phyloP scores from a whole-genome alignment of 2,888 invertebrate species.

The Diadegma fenestrale region DNA sequence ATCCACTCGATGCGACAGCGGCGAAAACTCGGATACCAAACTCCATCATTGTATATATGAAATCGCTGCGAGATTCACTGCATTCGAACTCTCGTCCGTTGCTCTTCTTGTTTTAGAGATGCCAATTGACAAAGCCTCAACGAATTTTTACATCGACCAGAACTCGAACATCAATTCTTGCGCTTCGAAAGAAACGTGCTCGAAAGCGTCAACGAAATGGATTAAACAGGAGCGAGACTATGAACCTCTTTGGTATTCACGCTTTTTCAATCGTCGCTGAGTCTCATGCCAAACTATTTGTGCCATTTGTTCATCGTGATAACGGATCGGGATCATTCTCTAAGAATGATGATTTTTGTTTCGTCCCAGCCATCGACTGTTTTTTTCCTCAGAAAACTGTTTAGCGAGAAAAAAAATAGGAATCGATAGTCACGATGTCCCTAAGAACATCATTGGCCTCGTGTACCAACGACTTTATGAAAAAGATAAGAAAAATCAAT shows the following conservation, averaged over 20 bases:
- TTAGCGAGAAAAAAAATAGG: background rate
- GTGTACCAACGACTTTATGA: background rate
- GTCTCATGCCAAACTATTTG: conserved; percentile 10
- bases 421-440: background rate
- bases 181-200: conserved; percentile 8
- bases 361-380: background rate
- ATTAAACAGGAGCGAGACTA: conserved; percentile 1
- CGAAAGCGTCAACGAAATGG: background rate
- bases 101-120: conserved; percentile 1
- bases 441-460: background rate
- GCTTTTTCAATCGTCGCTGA: conserved; percentile 9
- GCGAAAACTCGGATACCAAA: conserved; percentile 58
- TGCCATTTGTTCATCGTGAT: conserved; percentile 1
- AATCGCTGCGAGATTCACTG: conserved; percentile 30
- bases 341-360: background rate
- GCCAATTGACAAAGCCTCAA: conserved; percentile 22
- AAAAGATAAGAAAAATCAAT: conserved; percentile 18
- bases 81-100: conserved; percentile 14
- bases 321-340: background rate
- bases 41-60: conserved; percentile 36
- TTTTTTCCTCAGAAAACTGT: background rate
- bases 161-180: conserved; percentile 34
- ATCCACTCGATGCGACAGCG: conserved; percentile 22
- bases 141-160: background rate
- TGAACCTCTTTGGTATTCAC: conserved; percentile 32